phyloP scores from a whole-genome alignment of 92 coral and sea anemone species.

The Ricordea florida region DNA sequence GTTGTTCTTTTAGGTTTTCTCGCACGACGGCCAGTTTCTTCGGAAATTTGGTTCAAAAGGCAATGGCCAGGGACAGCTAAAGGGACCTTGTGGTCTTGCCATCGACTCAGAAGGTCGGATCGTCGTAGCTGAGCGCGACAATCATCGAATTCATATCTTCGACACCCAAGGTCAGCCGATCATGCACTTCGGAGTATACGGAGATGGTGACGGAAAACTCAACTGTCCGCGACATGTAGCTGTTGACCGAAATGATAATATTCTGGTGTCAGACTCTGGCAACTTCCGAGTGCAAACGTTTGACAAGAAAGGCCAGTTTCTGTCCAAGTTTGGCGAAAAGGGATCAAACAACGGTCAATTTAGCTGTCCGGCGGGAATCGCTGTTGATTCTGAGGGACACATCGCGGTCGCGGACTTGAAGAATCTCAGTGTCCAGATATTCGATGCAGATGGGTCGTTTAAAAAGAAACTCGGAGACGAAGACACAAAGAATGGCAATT shows the following conservation, averaged over 20 bases:
- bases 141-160: constrained; percentile 84
- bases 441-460: constrained; percentile 67
- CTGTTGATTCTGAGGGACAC: constrained; percentile 83
- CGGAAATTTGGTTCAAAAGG: constrained; percentile 85
- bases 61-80: constrained; percentile 69
- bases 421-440: constrained; percentile 73
- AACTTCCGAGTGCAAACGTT: constrained; percentile 82
- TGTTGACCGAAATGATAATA: constrained; percentile 62
- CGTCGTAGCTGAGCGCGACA: constrained; percentile 88
- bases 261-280: constrained; percentile 85
- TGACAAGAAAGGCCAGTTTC: constrained; percentile 63
- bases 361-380: constrained; percentile 89
- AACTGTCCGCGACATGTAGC: constrained; percentile 87
- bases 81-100: constrained; percentile 83
- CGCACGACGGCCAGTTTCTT: constrained; percentile 70
- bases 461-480: constrained; percentile 74
- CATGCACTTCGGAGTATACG: constrained; percentile 76
- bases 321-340: constrained; percentile 76
- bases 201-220: constrained; percentile 86
- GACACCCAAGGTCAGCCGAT: constrained; percentile 80
- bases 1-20: constrained; percentile 52
- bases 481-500: constrained; percentile 41
- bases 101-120: constrained; percentile 80
- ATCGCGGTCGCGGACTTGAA: constrained; percentile 89
- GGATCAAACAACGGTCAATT: constrained; percentile 79